Percentiles rank a stretch among this genome's conserved stretches.
Evolutionary conservation across 2,797 vertebrate genomes (phyloP).

Genomic region (Micromesistius poutassou): DNA sequence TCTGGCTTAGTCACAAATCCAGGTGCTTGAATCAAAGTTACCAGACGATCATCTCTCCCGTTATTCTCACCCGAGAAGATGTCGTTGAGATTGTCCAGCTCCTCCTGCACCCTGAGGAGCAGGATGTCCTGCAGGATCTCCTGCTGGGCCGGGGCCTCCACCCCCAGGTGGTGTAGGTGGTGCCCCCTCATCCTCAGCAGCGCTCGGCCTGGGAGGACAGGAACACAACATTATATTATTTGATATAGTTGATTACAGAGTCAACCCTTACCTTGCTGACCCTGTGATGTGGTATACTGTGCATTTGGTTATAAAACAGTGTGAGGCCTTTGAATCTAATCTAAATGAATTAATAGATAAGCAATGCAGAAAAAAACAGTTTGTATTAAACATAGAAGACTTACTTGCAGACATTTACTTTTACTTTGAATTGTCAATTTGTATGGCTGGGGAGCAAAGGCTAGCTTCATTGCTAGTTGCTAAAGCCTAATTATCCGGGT

Average conservation of each 20-base stretch:
- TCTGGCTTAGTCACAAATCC: background rate
- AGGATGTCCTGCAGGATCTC: conserved; percentile 67
- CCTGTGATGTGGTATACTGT: background rate
- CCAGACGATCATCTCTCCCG: background rate
- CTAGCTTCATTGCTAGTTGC: too few relatives aligned
- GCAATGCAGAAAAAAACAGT: too few relatives aligned
- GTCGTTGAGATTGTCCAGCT: conserved; percentile 65
- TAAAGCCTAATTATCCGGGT: too few relatives aligned
- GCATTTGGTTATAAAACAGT: background rate
- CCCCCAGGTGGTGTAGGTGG: conserved; percentile 67
- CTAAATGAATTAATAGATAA: background rate
- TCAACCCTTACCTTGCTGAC: background rate
- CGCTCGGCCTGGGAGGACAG: conserved; percentile 57
- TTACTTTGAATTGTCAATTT: too few relatives aligned
- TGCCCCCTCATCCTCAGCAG: conserved; percentile 64
- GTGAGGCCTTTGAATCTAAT: background rate
- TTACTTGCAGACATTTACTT: too few relatives aligned
- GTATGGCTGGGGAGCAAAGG: too few relatives aligned
- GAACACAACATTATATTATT: background rate
- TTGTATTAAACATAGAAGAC: background rate
- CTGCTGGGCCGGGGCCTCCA: conserved; percentile 55
- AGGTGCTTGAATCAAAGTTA: too few relatives aligned
- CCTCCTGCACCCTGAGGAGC: conserved; percentile 67
- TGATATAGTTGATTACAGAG: too few relatives aligned
- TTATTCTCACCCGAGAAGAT: conserved; percentile 63